Evolutionary conservation across 2,888 invertebrate species (phyloP).

Genomic region (Troilus luridus): DNA sequence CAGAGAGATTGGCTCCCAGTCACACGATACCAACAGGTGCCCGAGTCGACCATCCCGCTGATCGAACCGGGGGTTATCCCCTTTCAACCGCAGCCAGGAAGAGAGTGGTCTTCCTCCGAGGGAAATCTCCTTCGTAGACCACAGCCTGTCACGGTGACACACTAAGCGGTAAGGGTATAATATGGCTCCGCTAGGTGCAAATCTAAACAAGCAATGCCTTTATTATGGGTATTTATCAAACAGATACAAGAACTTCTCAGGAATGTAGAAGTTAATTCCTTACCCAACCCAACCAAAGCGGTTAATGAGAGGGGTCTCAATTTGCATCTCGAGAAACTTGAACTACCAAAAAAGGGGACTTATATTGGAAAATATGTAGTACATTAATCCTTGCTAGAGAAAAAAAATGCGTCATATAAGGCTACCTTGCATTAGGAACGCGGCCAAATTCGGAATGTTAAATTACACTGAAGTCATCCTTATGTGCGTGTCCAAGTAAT

Average conservation of each 20-base stretch:
- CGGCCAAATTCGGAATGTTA: constrained; percentile 2
- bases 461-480: background rate
- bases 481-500: background rate
- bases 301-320: background rate
- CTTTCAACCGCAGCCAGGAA: constrained; percentile 25
- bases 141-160: background rate
- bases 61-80: background rate
- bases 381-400: background rate
- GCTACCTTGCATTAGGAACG: background rate
- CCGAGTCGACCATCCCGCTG: background rate
- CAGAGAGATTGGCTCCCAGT: background rate
- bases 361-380: background rate
- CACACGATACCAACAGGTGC: constrained; percentile 48
- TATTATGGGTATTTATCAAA: background rate
- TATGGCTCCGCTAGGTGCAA: background rate
- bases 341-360: background rate
- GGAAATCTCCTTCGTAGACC: background rate
- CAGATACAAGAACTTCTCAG: background rate
- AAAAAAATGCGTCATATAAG: background rate
- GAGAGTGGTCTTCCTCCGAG: background rate
- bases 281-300: background rate
- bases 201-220: background rate
- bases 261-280: background rate
- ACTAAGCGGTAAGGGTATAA: background rate
- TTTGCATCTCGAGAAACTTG: background rate